Base-by-base conservation (phyloP, 2,888 invertebrate genomes). In the Schizotus pectinicornis region DNA sequence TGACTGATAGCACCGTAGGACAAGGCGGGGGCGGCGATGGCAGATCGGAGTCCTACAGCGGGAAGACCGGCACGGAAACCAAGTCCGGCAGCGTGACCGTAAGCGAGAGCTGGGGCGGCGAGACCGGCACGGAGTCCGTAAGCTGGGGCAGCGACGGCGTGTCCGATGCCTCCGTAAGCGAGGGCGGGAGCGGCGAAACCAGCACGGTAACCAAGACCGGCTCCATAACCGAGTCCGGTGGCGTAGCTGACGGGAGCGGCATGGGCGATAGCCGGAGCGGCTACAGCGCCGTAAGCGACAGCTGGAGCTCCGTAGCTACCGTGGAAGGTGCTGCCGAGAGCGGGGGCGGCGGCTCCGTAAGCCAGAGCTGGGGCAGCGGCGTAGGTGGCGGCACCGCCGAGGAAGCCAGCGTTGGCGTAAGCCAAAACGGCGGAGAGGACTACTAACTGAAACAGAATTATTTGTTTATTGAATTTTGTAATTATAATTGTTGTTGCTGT, bases 111-210 rank as follows among this genome's bases (percentile, higher is more conserved):
- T 3, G 56, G 56, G 51, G 66, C 64, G 48, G 68, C 13, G 13
- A 8, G 37, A 8, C 13, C 22, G 5, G 22, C 22, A 22, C 22
- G 22, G 22, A 22, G 5, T 22, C 22, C 22, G 5, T 22, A 37
- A 37, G 37, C 13, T 1, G 13, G 11, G 2, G 37, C n/a, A 37
- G 37, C 67, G 34, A 62, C 22, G n/a, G 37, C 22, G 7, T 39
- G 39, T 13, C 39, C 11, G 8, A 8, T 6, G 11, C 7, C 9
- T 8, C n/a, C 63, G 11, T 80, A 78, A 30, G 83, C 74, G 77
- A 79, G 47, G 80, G 82, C 68, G 31, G 67, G 65, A 5, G 60
- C 60, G 30, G 70, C 54, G 39, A 11, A 22, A 22, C 22, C 22
- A 22, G 22, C 22, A 22, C 22, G 22, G 22, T 22, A 22, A 22